Base-by-base conservation (phyloP, 2,888 invertebrate species). In the Catocala sponsa region DNA sequence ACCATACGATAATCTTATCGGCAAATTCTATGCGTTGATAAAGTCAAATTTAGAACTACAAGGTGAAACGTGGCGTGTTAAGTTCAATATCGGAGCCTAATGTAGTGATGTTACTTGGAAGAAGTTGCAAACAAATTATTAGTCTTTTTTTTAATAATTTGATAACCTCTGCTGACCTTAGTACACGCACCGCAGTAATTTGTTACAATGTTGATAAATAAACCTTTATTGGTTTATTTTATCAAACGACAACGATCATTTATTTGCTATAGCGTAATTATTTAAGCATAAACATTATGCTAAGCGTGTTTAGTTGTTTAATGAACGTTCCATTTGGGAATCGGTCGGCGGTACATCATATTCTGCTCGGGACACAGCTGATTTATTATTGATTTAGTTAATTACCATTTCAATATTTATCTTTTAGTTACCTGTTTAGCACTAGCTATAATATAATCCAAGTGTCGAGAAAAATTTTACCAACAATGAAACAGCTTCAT, bases 21-120 rank as follows among this genome's bases (percentile, higher is more conserved):
- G 59, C 47, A 61, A 54, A 51, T 35, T 47, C 12, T 35, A 25
- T 6, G 47, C 70, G 67, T 75, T 77, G 75, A 82, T 78, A 74
- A 76, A 65, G 77, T 77, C 72, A 75, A 59, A 69, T 76, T 82
- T 78, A n/a, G 38, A 35, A 43, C 49, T 33, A 47, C 88, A 89
- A 88, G 90, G 90, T 76, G 65, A 86, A 85, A 79, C 70, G 70
- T 91, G 65, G 87, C 91, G 88, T 91, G 91, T 71, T 72, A 75
- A 81, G 75, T 72, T 81, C 75, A 75, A 82, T 84, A 87, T 84
- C 73, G 77, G 78, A 75, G 81, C 76, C 76, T 76, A 81, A 81
- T 76, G 76, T 78, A 79, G 73, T 76, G 81, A 79, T 76, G 73
- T 74, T 85, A 65, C 56, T 66, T 75, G 71, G 44, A 58, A 81